phyloP scores from a whole-genome alignment of 2,797 vertebrate species.

The Notolabrus celidotus region DNA sequence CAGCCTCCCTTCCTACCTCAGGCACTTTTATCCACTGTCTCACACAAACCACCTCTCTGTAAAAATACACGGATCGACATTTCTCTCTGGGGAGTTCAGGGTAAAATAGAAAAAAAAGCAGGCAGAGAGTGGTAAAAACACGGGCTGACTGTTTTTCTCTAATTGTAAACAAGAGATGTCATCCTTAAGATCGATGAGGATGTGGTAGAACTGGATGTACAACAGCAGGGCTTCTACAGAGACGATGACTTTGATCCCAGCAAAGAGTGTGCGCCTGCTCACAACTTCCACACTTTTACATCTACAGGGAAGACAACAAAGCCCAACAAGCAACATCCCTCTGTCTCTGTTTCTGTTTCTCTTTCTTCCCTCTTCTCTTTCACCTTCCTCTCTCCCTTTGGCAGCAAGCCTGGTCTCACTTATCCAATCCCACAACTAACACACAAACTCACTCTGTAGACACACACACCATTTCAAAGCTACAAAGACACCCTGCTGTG shows the following conservation, averaged over 20 bases:
- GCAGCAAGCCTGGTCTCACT: conserved; percentile 72
- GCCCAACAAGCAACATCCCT: conserved; percentile 61
- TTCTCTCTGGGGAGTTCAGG: conserved; percentile 37
- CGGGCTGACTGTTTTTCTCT: conserved; percentile 21
- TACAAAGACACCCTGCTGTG: conserved; percentile 77
- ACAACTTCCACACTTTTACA: conserved; percentile 28
- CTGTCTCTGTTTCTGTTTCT: conserved; percentile 50
- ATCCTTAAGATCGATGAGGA: conserved; percentile 54
- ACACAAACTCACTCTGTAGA: conserved; percentile 53
- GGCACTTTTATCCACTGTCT: conserved; percentile 50
- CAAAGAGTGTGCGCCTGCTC: conserved; percentile 5
- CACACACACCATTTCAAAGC: conserved; percentile 67
- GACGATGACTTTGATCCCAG: conserved; percentile 59
- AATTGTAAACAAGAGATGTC: conserved; percentile 59
- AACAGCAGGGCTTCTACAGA: conserved; percentile 43
- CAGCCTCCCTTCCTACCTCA: conserved; percentile 53
- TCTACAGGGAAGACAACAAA: conserved; percentile 66
- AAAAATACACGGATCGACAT: conserved; percentile 48
- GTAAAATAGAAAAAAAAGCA: conserved; percentile 21
- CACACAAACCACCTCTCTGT: conserved; percentile 36
- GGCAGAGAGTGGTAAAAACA: conserved; percentile 5
- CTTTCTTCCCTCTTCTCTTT: conserved; percentile 55
- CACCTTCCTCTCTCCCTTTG: conserved; percentile 64
- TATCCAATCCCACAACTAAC: conserved; percentile 75
- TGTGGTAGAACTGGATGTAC: conserved; percentile 48